phyloP scores from a whole-genome alignment of 2,113 vertebrate genomes.

The Chamaetylas fuelleborni region DNA sequence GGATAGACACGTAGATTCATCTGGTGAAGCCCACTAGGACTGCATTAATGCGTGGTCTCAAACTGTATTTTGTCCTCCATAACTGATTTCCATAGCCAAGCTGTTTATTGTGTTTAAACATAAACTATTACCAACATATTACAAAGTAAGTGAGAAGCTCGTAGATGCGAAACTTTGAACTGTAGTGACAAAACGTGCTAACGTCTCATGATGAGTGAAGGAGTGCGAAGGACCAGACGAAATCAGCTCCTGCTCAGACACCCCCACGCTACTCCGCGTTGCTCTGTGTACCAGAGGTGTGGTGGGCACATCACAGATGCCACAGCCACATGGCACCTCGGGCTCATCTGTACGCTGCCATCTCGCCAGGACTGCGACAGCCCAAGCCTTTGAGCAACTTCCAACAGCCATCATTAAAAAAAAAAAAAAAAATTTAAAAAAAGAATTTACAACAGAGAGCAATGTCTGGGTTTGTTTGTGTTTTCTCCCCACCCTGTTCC shows the following conservation, averaged over 20 bases:
- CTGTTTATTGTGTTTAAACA: conserved; percentile 45
- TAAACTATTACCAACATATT: background rate
- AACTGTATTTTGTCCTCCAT: conserved; percentile 32
- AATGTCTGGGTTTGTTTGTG: background rate
- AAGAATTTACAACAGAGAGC: background rate
- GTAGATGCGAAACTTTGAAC: background rate
- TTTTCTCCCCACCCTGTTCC: background rate
- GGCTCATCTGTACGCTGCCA: conserved; percentile 32
- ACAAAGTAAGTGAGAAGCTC: conserved; percentile 13
- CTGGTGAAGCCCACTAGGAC: conserved; percentile 4
- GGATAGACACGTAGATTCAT: background rate
- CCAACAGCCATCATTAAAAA: conserved; percentile 53
- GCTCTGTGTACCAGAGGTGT: background rate
- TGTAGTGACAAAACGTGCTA: background rate
- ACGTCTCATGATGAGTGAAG: conserved; percentile 34
- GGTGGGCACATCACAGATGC: background rate
- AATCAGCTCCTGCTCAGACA: background rate
- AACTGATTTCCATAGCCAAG: conserved; percentile 19
- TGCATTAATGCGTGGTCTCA: background rate
- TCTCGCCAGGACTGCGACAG: conserved; percentile 18
- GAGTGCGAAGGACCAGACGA: conserved; percentile 52
- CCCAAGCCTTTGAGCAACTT: conserved; percentile 49
- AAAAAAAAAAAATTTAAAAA: background rate
- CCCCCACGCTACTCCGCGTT: background rate
- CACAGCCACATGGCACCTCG: background rate